Conservation (phyloP, 2,888 invertebrate species). For the Eristalis tenax region DNA sequence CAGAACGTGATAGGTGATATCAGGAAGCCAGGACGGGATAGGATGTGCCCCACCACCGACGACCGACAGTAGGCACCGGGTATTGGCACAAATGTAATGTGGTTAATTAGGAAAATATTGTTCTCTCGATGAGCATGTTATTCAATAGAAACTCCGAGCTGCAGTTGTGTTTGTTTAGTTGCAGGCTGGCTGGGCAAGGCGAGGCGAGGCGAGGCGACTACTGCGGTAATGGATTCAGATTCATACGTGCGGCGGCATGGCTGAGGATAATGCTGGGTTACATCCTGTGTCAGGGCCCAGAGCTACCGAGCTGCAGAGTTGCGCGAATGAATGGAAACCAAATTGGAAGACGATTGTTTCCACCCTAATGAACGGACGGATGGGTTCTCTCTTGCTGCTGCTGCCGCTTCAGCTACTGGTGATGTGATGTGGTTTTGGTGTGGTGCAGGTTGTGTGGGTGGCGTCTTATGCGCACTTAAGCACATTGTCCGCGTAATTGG, state of each 20-base stretch:
- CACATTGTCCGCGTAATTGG: slow-evolving; percentile 44
- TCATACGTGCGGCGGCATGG: slow-evolving; percentile 32
- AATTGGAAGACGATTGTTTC: slow-evolving; percentile 62
- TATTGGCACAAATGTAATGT: slow-evolving; percentile 73
- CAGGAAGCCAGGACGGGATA: slow-evolving; percentile 7
- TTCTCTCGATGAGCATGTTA: slow-evolving; percentile 73
- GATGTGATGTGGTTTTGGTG: not conserved
- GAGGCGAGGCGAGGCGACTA: not conserved
- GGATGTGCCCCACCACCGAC: slow-evolving; percentile 13
- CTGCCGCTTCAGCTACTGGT: not conserved
- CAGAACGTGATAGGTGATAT: slow-evolving; percentile 53
- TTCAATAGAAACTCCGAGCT: slow-evolving; percentile 64
- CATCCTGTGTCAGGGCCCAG: not conserved
- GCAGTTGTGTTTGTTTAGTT: slow-evolving; percentile 59
- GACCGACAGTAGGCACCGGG: slow-evolving; percentile 49
- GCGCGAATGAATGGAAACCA: slow-evolving; percentile 59
- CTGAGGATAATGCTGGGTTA: slow-evolving; percentile 38
- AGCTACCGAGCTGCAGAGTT: slow-evolving; percentile 15
- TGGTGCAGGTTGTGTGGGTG: not conserved
- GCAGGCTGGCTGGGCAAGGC: not conserved
- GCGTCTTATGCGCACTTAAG: slow-evolving; percentile 53
- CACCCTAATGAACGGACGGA: slow-evolving; percentile 33
- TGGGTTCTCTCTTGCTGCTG: not conserved
- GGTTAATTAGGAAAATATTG: slow-evolving; percentile 76
- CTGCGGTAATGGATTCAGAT: slow-evolving; percentile 47